These are phyloP conservation scores for Ephydatia muelleri DNA, from an alignment of 37 sponge, comb jelly and placozoan species.

Conservation along the genomic window DNA sequence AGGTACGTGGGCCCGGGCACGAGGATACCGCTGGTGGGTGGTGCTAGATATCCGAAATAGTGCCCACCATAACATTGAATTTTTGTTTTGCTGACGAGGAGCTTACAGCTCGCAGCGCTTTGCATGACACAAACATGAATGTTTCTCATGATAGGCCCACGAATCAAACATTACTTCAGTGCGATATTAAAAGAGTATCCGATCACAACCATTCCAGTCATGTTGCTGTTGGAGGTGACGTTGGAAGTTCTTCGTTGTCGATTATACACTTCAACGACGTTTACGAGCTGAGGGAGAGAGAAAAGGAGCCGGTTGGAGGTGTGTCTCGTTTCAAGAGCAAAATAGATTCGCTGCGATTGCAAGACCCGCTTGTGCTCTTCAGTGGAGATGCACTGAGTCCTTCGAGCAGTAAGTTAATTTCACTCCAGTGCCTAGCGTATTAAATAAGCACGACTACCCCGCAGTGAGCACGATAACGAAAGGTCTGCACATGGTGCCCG, in stretches of 20 bases:
- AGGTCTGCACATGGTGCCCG: slow-evolving; percentile 83
- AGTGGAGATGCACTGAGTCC: slow-evolving; percentile 85
- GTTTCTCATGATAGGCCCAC: neutral
- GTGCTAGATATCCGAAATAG: neutral
- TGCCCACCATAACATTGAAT: neutral
- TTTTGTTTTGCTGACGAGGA: neutral
- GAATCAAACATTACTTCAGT: neutral
- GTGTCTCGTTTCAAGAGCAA: slow-evolving; percentile 71
- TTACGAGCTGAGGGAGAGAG: slow-evolving; percentile 72
- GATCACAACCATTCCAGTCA: neutral
- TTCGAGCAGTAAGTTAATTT: slow-evolving; percentile 61
- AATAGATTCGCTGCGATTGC: slow-evolving; percentile 30
- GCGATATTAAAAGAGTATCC: neutral
- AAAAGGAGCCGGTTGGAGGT: slow-evolving; percentile 83
- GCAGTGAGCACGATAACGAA: slow-evolving; percentile 75
- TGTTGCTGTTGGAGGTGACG: neutral
- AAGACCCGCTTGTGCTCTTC: slow-evolving; percentile 71
- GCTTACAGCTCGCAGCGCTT: neutral
- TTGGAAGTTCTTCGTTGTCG: slow-evolving; percentile 21
- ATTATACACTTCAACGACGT: slow-evolving; percentile 92
- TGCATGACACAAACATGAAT: neutral
- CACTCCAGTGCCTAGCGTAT: neutral
- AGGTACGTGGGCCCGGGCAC: neutral
- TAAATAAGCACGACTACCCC: neutral
- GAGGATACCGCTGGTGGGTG: too few species aligned